Evolutionary conservation across 2,113 vertebrate species (phyloP), one percentile per base, ranked within the genome.

Genomic region (Macroglossus sobrinus): DNA sequence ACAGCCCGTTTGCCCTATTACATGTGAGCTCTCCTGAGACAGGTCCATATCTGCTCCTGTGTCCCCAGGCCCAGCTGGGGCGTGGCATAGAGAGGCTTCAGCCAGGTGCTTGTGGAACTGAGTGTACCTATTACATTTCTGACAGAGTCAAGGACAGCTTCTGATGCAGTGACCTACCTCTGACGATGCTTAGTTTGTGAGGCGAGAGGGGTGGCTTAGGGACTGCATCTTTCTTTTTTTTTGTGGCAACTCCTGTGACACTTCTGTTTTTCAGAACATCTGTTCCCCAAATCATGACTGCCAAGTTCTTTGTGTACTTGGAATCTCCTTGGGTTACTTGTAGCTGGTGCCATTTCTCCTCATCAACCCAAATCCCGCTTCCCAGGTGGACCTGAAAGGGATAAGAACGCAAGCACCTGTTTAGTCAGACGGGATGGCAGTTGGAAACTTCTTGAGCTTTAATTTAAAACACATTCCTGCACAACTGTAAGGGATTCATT

Each of bases 231-330:
- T 99, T 99, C 98, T 99, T 99, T 98, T 99, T 99, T 98, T 99
- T 99, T 96, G 99, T 99, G 97, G 99, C 99, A 84, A 99, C 99
- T 96, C 99, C 99, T 79, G 99, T 99, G 96, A 99, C 99, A 81
- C 99, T 99, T 96, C 99, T 99, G 98, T 99, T 99, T 98, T 99
- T 99, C 89, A 99, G 99, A 97, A 99, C 99, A 98, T 99, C 99
- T 94, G 99, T 99, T 98, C 99, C 99, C 99, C 99, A 99, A 98
- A 99, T 99, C 99, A 99, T 99, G 93, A 99, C 99, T 75, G 99
- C 99, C 98, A 99, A 98, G 98, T 99, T 99, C 99, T 99, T 99
- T 97, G 99, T 99, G 98, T 99, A 99, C 98, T 99, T 99, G 97
- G 99, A 99, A 98, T 99, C 99, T 98, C 99, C 99, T 99, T 99